Conservation (phyloP, 2,797 vertebrate genomes). For the Chelon auratus region DNA sequence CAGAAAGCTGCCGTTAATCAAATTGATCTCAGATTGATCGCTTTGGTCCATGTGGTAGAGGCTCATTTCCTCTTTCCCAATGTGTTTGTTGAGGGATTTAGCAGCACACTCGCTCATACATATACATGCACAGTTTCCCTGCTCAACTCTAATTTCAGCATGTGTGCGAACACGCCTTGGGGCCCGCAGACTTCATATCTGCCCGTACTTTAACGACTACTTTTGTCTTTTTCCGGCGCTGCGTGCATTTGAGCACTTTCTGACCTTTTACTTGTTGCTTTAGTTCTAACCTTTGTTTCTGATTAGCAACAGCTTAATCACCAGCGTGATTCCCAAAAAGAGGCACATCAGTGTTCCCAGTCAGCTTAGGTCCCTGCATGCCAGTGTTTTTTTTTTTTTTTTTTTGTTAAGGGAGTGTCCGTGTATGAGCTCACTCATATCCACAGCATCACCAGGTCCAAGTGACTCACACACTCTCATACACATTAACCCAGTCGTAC, state of each 20-base stretch:
- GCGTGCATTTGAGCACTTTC: slow-evolving; percentile 32
- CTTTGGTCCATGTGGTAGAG: slow-evolving; percentile 31
- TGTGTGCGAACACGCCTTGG: slow-evolving; percentile 38
- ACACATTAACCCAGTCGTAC: slow-evolving; percentile 70
- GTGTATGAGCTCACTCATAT: slow-evolving; percentile 29
- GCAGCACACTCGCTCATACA: slow-evolving; percentile 18
- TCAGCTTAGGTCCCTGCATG: slow-evolving; percentile 44
- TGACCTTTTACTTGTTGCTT: slow-evolving; percentile 51
- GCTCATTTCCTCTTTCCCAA: slow-evolving; percentile 51
- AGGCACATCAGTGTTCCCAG: slow-evolving; percentile 38
- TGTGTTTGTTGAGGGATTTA: slow-evolving; percentile 48
- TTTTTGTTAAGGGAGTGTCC: slow-evolving; percentile 61
- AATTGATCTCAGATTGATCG: slow-evolving; percentile 62
- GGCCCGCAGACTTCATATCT: slow-evolving; percentile 65
- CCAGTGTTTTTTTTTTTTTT: slow-evolving; percentile 46
- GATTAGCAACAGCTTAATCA: slow-evolving; percentile 68
- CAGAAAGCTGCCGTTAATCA: slow-evolving; percentile 54
- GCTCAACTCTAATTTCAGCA: slow-evolving; percentile 30
- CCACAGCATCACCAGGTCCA: slow-evolving; percentile 31
- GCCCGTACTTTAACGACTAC: slow-evolving; percentile 47
- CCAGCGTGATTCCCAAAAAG: slow-evolving; percentile 66
- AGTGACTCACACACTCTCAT: slow-evolving; percentile 66
- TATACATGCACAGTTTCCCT: slow-evolving; percentile 24
- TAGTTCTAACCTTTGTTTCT: slow-evolving; percentile 44
- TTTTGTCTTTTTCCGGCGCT: slow-evolving; percentile 50